Evolutionary conservation across 2,113 vertebrate species (phyloP).

Genomic region (Opisthocomus hoazin): DNA sequence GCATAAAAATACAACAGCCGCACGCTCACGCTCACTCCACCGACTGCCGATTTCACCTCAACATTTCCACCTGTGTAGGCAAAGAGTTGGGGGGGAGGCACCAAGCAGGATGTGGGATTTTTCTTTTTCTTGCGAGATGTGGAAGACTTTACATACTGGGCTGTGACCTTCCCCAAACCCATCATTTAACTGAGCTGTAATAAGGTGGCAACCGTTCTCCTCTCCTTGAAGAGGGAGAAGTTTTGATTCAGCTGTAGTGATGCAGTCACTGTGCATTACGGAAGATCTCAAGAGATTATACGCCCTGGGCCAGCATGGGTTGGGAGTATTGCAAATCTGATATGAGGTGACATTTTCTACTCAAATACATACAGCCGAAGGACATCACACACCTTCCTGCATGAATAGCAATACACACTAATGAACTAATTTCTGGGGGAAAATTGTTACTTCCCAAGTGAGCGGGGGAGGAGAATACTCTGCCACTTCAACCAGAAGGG

Average conservation of each 20-base stretch:
- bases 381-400: conserved; percentile 19
- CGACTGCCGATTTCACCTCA: not conserved
- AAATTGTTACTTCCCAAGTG: not conserved
- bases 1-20: not conserved
- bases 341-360: conserved; percentile 44
- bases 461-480: not conserved
- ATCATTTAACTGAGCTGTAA: not conserved
- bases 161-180: conserved; percentile 15
- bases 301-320: conserved; percentile 3
- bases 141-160: not conserved
- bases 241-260: not conserved
- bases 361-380: conserved; percentile 29
- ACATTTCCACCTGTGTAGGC: not conserved
- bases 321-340: not conserved
- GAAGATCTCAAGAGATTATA: conserved; percentile 13
- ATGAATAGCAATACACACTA: conserved; percentile 17
- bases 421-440: conserved; percentile 18
- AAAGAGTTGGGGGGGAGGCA: not conserved
- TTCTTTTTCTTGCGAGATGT: not conserved
- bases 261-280: conserved; percentile 3
- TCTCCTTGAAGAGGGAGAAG: not conserved
- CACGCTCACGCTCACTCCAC: not conserved
- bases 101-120: not conserved
- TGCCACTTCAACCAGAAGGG: not conserved
- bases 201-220: not conserved